Percentiles rank a stretch among this genome's conserved stretches.
These are phyloP conservation scores for Deroptyus accipitrinus DNA, from an alignment of 2,113 vertebrate species.

Conservation along the genomic window DNA sequence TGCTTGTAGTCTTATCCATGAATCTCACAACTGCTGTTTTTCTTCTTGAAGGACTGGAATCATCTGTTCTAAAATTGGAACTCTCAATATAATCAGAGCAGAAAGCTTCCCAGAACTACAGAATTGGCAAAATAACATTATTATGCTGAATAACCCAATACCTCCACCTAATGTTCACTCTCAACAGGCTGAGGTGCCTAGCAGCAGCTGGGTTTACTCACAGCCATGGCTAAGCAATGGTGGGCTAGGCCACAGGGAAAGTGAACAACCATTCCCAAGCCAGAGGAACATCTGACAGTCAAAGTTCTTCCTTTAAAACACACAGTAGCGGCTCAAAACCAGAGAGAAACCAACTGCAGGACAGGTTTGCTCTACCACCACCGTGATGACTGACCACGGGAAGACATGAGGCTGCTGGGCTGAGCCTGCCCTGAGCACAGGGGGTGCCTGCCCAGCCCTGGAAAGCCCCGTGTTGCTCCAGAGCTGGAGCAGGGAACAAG, in stretches of 20 bases:
- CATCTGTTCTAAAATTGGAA: fast-evolving
- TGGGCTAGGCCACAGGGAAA: background rate
- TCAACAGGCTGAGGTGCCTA: background rate
- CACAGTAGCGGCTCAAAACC: background rate
- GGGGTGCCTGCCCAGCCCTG: background rate
- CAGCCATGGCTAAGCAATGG: background rate
- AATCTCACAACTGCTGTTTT: background rate
- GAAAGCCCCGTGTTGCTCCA: background rate
- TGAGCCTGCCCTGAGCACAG: background rate
- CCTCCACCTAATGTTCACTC: background rate
- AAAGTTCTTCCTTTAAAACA: background rate
- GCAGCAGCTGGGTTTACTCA: background rate
- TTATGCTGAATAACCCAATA: background rate
- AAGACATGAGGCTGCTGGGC: background rate
- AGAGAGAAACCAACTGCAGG: background rate
- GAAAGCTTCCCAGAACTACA: background rate
- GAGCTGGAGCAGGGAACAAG: background rate
- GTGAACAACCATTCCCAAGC: background rate
- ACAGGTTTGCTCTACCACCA: fast-evolving
- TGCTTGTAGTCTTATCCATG: background rate
- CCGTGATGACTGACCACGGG: fast-evolving
- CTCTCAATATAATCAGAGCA: background rate
- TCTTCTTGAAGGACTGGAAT: background rate
- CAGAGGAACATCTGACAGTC: background rate
- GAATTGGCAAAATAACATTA: background rate